phyloP scores from a whole-genome alignment of 1,140 invertebrate species.

The Aporrectodea caliginosa region DNA sequence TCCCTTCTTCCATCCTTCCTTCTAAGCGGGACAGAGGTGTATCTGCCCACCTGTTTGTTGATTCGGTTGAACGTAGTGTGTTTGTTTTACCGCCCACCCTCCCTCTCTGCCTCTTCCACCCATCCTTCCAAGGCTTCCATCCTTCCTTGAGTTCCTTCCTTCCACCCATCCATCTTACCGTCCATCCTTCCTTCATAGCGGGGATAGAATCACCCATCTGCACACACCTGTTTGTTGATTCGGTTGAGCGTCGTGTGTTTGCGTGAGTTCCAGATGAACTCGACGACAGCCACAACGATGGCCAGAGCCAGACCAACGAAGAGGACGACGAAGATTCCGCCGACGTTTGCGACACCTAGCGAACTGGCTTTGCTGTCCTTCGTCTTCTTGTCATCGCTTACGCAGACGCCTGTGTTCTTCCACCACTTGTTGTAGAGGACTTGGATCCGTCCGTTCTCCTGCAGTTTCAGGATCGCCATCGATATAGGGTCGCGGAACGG shows the following conservation, averaged over 20 bases:
- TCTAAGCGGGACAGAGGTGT: too few species aligned
- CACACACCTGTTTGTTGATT: too few species aligned
- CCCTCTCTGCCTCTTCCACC: too few species aligned
- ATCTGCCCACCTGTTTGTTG: too few species aligned
- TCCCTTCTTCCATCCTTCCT: too few species aligned
- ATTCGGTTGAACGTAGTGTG: too few species aligned
- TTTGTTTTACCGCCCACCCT: too few species aligned
- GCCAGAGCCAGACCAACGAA: conserved; percentile 81
- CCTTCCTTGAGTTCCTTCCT: too few species aligned
- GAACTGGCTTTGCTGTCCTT: conserved; percentile 90
- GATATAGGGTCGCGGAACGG: conserved; percentile 93
- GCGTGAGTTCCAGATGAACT: conserved; percentile 94
- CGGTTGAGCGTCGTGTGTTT: conserved; percentile 82
- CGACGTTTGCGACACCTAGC: conserved; percentile 85
- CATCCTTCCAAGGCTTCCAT: too few species aligned
- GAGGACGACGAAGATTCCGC: conserved; percentile 95
- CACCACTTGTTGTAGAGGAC: conserved; percentile 97
- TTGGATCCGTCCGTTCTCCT: conserved; percentile 88
- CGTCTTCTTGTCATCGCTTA: conserved; percentile 75
- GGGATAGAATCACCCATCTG: too few species aligned
- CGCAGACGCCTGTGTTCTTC: conserved; percentile 80
- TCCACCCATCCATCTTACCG: too few species aligned
- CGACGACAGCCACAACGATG: conserved; percentile 83
- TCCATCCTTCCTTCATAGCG: too few species aligned
- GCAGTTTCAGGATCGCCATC: conserved; percentile 85